These are phyloP conservation scores for Cheirogaleus major DNA, from an alignment of 2,797 vertebrate genomes.

Conservation along the genomic window DNA sequence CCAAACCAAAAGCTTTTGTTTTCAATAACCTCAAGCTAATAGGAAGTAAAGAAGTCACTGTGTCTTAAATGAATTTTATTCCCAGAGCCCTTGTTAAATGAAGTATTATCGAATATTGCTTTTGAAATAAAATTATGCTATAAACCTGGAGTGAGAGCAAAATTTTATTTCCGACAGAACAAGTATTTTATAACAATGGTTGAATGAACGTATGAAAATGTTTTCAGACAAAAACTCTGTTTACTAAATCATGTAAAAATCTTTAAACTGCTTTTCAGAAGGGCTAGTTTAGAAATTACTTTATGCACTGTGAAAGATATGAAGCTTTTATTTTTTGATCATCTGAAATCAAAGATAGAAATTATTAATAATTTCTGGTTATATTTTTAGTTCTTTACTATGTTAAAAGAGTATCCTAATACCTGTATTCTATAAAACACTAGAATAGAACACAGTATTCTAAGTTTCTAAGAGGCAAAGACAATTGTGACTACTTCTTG, in stretches of 20 bases:
- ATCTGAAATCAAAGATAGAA: not conserved
- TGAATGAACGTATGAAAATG: not conserved
- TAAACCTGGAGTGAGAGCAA: not conserved
- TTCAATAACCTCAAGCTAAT: slow-evolving; percentile 22
- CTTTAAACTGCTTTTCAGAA: not conserved
- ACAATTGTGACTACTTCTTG: not conserved
- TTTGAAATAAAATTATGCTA: slow-evolving; percentile 52
- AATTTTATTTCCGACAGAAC: slow-evolving; percentile 26
- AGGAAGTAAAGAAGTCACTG: slow-evolving; percentile 20
- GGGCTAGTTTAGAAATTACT: not conserved
- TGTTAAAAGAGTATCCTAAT: not conserved
- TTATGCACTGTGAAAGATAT: not conserved
- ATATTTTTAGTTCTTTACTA: not conserved
- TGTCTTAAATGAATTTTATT: slow-evolving; percentile 45
- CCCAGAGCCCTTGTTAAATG: slow-evolving; percentile 31
- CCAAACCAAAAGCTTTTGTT: not conserved
- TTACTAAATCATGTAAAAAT: not conserved
- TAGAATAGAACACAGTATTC: not conserved
- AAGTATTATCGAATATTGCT: slow-evolving; percentile 38
- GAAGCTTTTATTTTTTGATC: not conserved
- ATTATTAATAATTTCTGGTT: not conserved
- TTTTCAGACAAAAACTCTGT: not conserved
- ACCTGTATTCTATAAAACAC: not conserved
- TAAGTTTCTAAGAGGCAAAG: not conserved
- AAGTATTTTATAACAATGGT: slow-evolving; percentile 31